These are phyloP conservation scores for Incurvaria masculella DNA, from an alignment of 2,888 invertebrate species.

Conservation along the genomic window DNA sequence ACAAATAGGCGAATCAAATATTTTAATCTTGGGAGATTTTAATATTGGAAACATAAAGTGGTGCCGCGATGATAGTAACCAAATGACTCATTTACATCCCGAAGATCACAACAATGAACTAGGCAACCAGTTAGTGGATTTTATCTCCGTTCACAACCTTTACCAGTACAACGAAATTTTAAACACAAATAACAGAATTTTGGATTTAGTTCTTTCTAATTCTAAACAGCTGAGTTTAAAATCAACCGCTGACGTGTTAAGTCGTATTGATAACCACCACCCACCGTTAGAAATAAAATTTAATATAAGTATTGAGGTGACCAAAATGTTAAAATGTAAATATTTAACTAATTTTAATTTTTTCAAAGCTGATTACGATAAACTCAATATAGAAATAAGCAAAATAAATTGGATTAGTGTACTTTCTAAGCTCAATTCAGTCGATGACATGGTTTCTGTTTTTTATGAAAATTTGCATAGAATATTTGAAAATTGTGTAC, in stretches of 20 bases:
- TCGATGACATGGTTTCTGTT: neutral
- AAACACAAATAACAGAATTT: neutral
- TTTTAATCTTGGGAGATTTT: neutral
- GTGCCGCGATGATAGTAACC: neutral
- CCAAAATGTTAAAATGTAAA: too few relatives aligned
- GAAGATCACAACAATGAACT: neutral
- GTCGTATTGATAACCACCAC: neutral
- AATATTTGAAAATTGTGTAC: neutral
- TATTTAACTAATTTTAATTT: too few relatives aligned
- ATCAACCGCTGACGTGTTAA: neutral
- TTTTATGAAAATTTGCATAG: neutral
- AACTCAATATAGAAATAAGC: too few relatives aligned
- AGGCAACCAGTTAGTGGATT: neutral
- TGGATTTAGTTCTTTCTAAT: neutral
- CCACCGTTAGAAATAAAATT: neutral
- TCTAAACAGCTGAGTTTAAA: too few relatives aligned
- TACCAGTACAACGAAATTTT: neutral
- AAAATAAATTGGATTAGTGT: neutral
- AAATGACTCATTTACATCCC: too few relatives aligned
- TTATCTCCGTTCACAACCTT: neutral
- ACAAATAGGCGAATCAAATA: neutral
- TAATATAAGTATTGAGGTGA: too few relatives aligned
- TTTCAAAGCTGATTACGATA: too few relatives aligned
- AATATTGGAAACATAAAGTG: neutral
- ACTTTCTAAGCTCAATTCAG: neutral